A percentile compares a stretch with the other conserved stretches of the same genome.
Evolutionary conservation across 2,797 vertebrate species (phyloP).

Genomic region (Tiaroga cobitis): DNA sequence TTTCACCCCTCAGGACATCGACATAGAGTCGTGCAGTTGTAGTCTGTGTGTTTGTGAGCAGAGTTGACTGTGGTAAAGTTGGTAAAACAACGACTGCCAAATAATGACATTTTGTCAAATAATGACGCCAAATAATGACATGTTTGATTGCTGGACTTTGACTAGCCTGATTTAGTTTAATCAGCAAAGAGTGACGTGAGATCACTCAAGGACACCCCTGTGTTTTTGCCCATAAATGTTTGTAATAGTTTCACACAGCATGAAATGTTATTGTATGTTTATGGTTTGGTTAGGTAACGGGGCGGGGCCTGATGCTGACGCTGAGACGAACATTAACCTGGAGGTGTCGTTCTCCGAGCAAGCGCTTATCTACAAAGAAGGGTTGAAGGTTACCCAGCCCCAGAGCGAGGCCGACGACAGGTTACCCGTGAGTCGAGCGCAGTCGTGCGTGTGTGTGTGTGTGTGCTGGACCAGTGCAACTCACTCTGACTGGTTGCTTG

Average conservation of each 20-base stretch:
- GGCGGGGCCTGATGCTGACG: constrained; percentile 51
- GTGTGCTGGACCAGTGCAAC: background rate
- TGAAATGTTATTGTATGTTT: constrained; percentile 6
- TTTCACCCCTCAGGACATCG: background rate
- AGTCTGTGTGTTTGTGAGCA: background rate
- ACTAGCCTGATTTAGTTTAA: constrained; percentile 4
- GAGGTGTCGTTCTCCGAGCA: constrained; percentile 95
- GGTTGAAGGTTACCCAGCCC: constrained; percentile 68
- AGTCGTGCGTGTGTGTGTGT: constrained; percentile 12
- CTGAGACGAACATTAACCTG: constrained; percentile 87
- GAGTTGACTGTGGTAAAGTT: background rate
- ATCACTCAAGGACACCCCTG: background rate
- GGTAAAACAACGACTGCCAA: too few relatives aligned
- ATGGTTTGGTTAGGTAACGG: constrained; percentile 45
- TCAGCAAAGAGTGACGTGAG: background rate
- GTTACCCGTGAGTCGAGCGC: constrained; percentile 82
- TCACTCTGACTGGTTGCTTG: constrained; percentile 17
- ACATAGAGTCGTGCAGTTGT: background rate
- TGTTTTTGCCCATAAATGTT: constrained; percentile 35
- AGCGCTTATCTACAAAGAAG: constrained; percentile 85
- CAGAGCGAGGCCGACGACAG: constrained; percentile 78
- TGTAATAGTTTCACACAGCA: constrained; percentile 23
- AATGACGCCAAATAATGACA: background rate
- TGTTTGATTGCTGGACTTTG: background rate
- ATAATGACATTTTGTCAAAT: too few relatives aligned